A percentile compares a stretch with the other conserved stretches of the same genome.
Evolutionary conservation across 2,797 vertebrate species (phyloP).

Genomic region (Echiichthys vipera): DNA sequence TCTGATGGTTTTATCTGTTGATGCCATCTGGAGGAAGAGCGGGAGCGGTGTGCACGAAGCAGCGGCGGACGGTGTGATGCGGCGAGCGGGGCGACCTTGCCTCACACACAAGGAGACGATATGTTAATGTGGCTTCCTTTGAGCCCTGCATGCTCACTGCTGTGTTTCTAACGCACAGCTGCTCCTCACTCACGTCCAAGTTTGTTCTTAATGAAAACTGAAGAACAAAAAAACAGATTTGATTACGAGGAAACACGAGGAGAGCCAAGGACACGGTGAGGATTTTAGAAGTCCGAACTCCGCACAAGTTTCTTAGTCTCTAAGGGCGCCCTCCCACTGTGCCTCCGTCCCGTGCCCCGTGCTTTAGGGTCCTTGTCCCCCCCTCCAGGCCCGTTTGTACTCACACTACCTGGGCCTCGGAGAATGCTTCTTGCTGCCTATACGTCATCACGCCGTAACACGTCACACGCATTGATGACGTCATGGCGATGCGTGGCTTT

Average conservation of each 20-base stretch:
- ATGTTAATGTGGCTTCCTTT: constrained; percentile 51
- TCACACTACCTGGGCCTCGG: no score
- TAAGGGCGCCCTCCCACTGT: no score
- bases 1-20: constrained; percentile 56
- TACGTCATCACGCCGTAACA: no score
- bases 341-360: no score
- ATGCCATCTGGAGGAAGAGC: constrained; percentile 62
- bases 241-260: background rate
- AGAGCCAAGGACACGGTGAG: background rate
- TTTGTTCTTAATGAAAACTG: constrained; percentile 23
- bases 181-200: constrained; percentile 20
- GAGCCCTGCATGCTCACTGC: constrained; percentile 17
- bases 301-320: no score
- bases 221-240: background rate
- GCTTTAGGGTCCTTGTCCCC: no score
- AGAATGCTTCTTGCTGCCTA: no score
- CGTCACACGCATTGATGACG: no score
- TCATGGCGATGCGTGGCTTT: no score
- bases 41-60: constrained; percentile 19
- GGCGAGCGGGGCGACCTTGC: constrained; percentile 35
- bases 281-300: no score
- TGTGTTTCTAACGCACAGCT: constrained; percentile 41
- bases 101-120: constrained; percentile 42
- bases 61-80: constrained; percentile 34
- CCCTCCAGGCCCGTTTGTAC: no score